Percentiles rank a stretch among this genome's conserved stretches.
phyloP scores from a whole-genome alignment of 2,113 vertebrate genomes.

The Morphnarchus princeps region DNA sequence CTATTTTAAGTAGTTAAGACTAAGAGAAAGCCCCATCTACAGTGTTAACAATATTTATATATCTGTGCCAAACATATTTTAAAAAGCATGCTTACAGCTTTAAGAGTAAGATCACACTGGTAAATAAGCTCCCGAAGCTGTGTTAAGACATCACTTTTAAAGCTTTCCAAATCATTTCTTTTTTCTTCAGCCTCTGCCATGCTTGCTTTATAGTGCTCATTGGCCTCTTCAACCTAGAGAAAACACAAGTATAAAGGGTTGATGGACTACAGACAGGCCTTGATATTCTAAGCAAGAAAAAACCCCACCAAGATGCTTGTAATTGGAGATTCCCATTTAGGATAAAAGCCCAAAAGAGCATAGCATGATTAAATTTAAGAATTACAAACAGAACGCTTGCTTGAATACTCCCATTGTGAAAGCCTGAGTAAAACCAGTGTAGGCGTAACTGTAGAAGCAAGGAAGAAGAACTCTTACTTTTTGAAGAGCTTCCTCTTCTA shows the following conservation, averaged over 20 bases:
- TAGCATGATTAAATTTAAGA: not conserved
- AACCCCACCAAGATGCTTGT: not conserved
- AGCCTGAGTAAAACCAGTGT: not conserved
- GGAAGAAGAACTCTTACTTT: conserved; percentile 76
- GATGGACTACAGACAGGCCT: not conserved
- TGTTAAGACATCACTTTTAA: conserved; percentile 88
- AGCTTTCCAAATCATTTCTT: conserved; percentile 82
- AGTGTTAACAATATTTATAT: not conserved
- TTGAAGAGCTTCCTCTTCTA: conserved; percentile 93
- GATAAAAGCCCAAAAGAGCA: not conserved
- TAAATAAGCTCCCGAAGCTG: conserved; percentile 92
- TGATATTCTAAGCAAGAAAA: not conserved
- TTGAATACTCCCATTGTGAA: not conserved
- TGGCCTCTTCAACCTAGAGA: conserved; percentile 89
- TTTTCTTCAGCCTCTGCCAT: conserved; percentile 86
- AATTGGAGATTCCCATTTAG: not conserved
- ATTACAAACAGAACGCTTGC: not conserved
- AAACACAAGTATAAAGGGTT: not conserved
- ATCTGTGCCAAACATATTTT: not conserved
- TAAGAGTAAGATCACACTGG: conserved; percentile 96
- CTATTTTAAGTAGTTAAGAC: not conserved
- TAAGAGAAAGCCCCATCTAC: no score
- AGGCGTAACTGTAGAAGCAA: not conserved
- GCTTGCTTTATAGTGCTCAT: conserved; percentile 87
- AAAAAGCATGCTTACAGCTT: conserved; percentile 82